A percentile compares a stretch with the other conserved stretches of the same genome.
phyloP scores from a whole-genome alignment of 2,113 vertebrate genomes.

The Ellobius talpinus region DNA sequence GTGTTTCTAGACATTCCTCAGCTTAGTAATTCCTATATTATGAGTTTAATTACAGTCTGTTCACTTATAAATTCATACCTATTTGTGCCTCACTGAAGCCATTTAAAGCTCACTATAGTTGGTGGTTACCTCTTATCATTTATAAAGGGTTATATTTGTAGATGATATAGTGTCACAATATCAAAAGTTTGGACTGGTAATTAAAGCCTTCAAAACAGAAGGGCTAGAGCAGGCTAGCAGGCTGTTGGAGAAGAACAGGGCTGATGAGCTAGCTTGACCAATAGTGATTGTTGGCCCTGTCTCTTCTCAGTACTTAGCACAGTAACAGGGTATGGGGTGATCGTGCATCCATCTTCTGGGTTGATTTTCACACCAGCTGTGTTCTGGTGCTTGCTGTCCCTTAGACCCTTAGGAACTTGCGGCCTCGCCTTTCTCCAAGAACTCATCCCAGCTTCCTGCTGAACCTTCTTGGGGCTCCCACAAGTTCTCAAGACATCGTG shows the following conservation, averaged over 20 bases:
- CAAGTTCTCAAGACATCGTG: not conserved
- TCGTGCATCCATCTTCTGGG: not conserved
- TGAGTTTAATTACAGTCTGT: not conserved
- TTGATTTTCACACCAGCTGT: not conserved
- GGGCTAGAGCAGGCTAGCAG: not conserved
- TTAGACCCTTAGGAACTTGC: not conserved
- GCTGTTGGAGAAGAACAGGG: not conserved
- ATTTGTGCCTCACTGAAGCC: not conserved
- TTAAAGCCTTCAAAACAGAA: too few species aligned
- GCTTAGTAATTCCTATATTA: not conserved
- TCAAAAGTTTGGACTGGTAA: too few species aligned
- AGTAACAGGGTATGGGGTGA: not conserved
- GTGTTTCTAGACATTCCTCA: not conserved
- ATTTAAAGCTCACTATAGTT: not conserved
- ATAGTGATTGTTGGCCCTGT: not conserved
- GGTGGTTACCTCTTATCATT: not conserved
- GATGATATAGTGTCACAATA: too few species aligned
- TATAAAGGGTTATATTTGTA: too few species aligned
- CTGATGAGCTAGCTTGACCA: not conserved
- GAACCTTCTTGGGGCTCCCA: not conserved
- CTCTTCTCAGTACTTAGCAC: not conserved
- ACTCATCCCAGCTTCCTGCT: not conserved
- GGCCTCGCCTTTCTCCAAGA: not conserved
- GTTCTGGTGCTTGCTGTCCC: not conserved
- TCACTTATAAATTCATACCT: not conserved